Percentiles rank a stretch among this genome's conserved stretches.
These are phyloP conservation scores for Amblyjoppa fuscipennis DNA, from an alignment of 2,888 invertebrate genomes.

Conservation along the genomic window DNA sequence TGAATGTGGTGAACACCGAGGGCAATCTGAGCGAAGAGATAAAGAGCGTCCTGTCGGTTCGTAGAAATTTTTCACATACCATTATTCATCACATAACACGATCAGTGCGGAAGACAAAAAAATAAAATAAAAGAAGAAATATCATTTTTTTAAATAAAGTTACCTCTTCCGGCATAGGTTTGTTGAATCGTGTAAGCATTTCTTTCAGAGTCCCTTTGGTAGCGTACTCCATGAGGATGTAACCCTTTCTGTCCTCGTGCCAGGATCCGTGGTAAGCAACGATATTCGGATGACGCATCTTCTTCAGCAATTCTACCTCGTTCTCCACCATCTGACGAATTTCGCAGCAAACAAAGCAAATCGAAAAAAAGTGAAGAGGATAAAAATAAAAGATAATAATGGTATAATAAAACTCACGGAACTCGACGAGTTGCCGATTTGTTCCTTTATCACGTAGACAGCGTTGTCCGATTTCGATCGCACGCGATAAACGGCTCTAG, in stretches of 20 bases:
- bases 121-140: slow-evolving; percentile 54
- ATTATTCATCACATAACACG: background rate
- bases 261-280: slow-evolving; percentile 81
- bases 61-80: background rate
- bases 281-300: slow-evolving; percentile 82
- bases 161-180: slow-evolving; percentile 79
- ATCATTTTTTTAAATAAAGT: slow-evolving; percentile 26
- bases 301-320: slow-evolving; percentile 79
- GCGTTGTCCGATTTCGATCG: slow-evolving; percentile 57
- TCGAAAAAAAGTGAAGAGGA: background rate
- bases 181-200: slow-evolving; percentile 86
- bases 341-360: background rate
- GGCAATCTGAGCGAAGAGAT: slow-evolving; percentile 90
- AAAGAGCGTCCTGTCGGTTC: slow-evolving; percentile 77
- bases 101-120: background rate
- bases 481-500: slow-evolving; percentile 67
- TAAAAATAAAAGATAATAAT: background rate
- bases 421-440: slow-evolving; percentile 55
- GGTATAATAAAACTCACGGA: slow-evolving; percentile 46
- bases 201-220: slow-evolving; percentile 92
- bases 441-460: slow-evolving; percentile 69
- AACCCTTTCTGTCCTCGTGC: slow-evolving; percentile 77
- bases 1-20: slow-evolving; percentile 94
- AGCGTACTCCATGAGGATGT: slow-evolving; percentile 96
- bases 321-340: slow-evolving; percentile 75